phyloP scores from a whole-genome alignment of 1,140 invertebrate species.

The Araneus ventricosus region DNA sequence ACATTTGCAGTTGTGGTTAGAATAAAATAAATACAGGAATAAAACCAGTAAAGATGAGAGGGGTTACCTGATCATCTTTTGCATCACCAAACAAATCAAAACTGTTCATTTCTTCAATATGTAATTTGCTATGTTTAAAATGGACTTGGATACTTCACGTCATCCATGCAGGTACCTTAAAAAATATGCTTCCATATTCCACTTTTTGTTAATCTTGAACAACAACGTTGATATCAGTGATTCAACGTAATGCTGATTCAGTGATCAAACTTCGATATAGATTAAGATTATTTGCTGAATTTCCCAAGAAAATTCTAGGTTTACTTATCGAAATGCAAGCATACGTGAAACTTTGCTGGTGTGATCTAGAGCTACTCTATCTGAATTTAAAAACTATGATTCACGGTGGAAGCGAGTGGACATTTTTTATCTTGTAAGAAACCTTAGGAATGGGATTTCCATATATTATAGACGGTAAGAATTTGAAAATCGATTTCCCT shows the following conservation, averaged over 20 bases:
- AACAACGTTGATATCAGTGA: neutral
- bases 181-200: neutral
- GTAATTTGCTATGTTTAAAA: no score
- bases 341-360: neutral
- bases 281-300: neutral
- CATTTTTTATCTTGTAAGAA: neutral
- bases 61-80: no score
- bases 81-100: no score
- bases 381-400: neutral
- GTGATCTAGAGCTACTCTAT: neutral
- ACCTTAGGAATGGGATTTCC: slow-evolving; percentile 16
- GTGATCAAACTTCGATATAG: neutral
- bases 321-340: no score
- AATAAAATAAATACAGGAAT: no score
- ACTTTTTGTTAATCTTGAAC: neutral
- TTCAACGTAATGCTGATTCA: neutral
- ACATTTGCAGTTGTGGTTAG: no score
- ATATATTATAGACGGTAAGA: slow-evolving; percentile 19
- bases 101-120: no score
- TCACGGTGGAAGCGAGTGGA: neutral
- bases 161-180: no score
- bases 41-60: no score
- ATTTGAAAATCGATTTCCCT: slow-evolving; percentile 2
- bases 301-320: neutral
- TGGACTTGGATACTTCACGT: no score